Evolutionary conservation across 2,888 invertebrate genomes (phyloP).

Genomic region (Pemphredon lugubris): DNA sequence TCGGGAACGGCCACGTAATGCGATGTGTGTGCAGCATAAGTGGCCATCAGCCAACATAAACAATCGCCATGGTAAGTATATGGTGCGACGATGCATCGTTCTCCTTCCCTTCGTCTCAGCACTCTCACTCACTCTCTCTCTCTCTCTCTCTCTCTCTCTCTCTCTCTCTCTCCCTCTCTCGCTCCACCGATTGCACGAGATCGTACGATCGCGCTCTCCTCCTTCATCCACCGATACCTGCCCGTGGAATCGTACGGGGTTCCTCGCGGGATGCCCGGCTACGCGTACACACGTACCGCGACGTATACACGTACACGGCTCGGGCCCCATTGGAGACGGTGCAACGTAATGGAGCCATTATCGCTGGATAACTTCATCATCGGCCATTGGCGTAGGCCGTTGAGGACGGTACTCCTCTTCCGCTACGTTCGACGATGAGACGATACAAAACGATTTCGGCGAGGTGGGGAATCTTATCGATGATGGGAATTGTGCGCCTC

Average conservation of each 20-base stretch:
- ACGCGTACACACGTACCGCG: slow-evolving; percentile 63
- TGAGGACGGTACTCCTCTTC: slow-evolving; percentile 30
- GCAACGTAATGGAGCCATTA: slow-evolving; percentile 80
- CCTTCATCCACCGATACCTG: slow-evolving; percentile 48
- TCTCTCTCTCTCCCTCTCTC: slow-evolving; percentile 19
- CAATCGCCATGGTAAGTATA: slow-evolving; percentile 81
- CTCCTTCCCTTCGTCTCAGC: slow-evolving; percentile 41
- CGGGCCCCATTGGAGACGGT: slow-evolving; percentile 69
- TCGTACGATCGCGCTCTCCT: slow-evolving; percentile 26
- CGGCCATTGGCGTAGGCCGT: slow-evolving; percentile 73
- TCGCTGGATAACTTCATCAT: slow-evolving; percentile 81
- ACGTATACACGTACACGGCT: too few relatives aligned
- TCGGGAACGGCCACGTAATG: slow-evolving; percentile 72
- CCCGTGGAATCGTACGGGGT: slow-evolving; percentile 60
- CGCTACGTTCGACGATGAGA: slow-evolving; percentile 39
- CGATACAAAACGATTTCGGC: slow-evolving; percentile 51
- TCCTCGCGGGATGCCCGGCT: slow-evolving; percentile 57
- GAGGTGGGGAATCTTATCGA: slow-evolving; percentile 40
- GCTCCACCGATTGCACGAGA: slow-evolving; percentile 1
- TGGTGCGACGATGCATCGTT: slow-evolving; percentile 72
- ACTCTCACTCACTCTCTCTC: slow-evolving; percentile 20
- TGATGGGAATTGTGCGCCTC: slow-evolving; percentile 55
- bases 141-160: slow-evolving; percentile 40
- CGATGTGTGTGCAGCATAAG: slow-evolving; percentile 80
- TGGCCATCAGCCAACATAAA: slow-evolving; percentile 82